phyloP scores from a whole-genome alignment of 2,797 vertebrate species.

The Poliocrania exsul region DNA sequence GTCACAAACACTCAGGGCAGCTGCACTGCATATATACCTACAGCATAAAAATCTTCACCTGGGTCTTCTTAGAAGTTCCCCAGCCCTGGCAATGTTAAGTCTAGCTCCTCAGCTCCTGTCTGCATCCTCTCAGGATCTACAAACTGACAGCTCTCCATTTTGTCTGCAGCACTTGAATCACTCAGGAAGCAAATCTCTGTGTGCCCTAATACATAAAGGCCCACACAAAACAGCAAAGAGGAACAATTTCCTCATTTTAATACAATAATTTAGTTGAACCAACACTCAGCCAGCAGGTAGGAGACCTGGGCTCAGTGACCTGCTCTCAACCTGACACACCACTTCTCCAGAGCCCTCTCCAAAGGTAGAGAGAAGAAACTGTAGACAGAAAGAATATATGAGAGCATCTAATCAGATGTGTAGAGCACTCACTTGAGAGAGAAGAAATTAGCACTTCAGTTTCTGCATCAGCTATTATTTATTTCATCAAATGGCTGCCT shows the following conservation, averaged over 20 bases:
- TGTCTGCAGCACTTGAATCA: background rate
- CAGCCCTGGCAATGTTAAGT: background rate
- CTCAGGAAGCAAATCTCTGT: background rate
- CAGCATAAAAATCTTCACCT: background rate
- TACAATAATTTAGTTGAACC: background rate
- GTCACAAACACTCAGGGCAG: background rate
- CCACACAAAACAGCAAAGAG: background rate
- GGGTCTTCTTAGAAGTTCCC: background rate
- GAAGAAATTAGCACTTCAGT: slow-evolving; percentile 32
- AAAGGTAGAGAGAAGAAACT: background rate
- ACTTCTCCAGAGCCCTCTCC: background rate
- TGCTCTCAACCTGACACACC: background rate
- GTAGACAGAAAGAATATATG: background rate
- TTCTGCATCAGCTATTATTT: slow-evolving; percentile 40
- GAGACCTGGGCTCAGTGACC: background rate
- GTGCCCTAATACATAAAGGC: background rate
- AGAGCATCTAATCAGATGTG: slow-evolving; percentile 1
- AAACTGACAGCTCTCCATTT: background rate
- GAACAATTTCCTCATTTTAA: background rate
- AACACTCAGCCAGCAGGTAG: background rate
- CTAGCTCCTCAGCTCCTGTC: background rate
- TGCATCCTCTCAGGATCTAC: background rate
- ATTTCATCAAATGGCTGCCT: slow-evolving; percentile 42
- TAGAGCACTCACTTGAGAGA: slow-evolving; percentile 13
- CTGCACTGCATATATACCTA: background rate